phyloP scores from a whole-genome alignment of 2,888 invertebrate species.

The Andricus curvator region DNA sequence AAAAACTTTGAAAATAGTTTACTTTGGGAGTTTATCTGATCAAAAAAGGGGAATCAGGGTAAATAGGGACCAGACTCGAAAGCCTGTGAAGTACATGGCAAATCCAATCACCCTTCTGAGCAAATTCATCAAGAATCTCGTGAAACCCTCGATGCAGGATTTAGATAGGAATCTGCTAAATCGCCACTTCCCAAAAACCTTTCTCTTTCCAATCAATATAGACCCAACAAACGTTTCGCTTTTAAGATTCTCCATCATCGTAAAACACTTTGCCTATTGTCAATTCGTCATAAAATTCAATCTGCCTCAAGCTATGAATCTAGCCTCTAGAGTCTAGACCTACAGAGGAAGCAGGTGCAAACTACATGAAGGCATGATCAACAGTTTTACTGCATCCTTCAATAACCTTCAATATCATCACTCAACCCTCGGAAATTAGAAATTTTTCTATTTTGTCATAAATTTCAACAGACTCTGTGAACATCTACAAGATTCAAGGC shows the following conservation, averaged over 20 bases:
- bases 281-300: not conserved
- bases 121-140: not conserved
- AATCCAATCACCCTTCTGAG: not conserved
- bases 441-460: not conserved
- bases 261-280: not conserved
- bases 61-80: not conserved
- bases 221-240: not conserved
- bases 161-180: not conserved
- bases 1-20: not conserved
- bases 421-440: not conserved
- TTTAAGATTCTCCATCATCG: not conserved
- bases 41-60: not conserved
- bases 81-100: not conserved
- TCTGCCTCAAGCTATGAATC: not conserved
- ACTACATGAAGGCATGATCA: not conserved
- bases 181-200: not conserved
- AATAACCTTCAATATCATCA: not conserved
- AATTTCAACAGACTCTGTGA: not conserved
- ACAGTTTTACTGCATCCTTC: conserved; percentile 6
- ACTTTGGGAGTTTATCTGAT: not conserved
- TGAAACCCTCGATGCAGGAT: not conserved
- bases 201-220: not conserved
- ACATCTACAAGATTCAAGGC: not conserved
- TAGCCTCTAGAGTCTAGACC: not conserved
- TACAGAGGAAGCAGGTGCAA: not conserved